Percentiles rank a stretch among this genome's conserved stretches.
phyloP scores from a whole-genome alignment of 1,140 invertebrate genomes.

The Euglossa dilemma region DNA sequence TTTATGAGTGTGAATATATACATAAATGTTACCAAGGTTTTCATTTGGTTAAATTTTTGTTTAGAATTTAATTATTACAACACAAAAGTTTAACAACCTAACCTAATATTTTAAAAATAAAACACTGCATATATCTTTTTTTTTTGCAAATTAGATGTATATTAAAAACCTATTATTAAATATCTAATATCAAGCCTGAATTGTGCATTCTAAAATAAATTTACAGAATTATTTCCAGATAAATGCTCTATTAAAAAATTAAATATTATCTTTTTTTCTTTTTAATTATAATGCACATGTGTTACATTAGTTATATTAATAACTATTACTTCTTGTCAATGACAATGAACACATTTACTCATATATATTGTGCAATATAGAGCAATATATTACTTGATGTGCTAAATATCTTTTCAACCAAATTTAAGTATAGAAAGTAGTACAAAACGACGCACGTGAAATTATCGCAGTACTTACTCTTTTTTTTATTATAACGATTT shows the following conservation, averaged over 20 bases:
- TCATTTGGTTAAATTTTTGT: background rate
- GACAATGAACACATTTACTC: slow-evolving; percentile 10
- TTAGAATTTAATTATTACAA: background rate
- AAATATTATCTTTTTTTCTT: background rate
- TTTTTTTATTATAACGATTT: background rate
- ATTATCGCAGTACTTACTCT: background rate
- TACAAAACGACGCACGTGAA: background rate
- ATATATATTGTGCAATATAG: slow-evolving; percentile 22
- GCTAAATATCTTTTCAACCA: background rate
- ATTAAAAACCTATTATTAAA: slow-evolving; percentile 15
- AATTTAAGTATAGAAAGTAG: background rate
- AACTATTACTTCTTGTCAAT: background rate
- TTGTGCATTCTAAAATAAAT: slow-evolving; percentile 2
- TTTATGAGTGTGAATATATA: background rate
- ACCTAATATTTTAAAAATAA: background rate
- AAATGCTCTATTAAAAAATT: slow-evolving; percentile 17
- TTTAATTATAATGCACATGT: background rate
- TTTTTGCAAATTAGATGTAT: background rate
- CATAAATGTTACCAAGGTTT: background rate
- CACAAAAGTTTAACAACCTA: background rate
- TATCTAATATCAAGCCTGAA: slow-evolving; percentile 6
- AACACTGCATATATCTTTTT: background rate
- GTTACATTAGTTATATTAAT: background rate
- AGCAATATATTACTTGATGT: slow-evolving; percentile 1
- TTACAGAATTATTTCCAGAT: slow-evolving; percentile 34